Percentiles rank a stretch among this genome's conserved stretches.
phyloP scores from a whole-genome alignment of 2,797 vertebrate species.

The Tenualosa thibaudeaui region DNA sequence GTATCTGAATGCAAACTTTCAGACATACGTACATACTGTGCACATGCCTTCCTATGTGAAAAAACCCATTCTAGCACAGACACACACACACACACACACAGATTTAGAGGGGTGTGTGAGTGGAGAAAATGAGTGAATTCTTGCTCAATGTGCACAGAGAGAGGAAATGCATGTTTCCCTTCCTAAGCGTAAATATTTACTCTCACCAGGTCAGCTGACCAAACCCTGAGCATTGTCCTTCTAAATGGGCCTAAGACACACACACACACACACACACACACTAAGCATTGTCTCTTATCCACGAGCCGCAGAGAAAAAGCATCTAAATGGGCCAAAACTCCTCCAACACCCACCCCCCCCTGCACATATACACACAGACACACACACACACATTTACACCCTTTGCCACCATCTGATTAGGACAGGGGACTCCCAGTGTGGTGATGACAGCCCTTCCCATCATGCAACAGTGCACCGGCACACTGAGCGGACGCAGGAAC shows the following conservation, averaged over 20 bases:
- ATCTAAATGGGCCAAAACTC: slow-evolving; percentile 41
- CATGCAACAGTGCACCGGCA: slow-evolving; percentile 59
- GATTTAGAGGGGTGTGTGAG: slow-evolving; percentile 52
- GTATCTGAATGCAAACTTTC: no score
- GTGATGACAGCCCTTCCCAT: slow-evolving; percentile 77
- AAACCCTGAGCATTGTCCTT: slow-evolving; percentile 55
- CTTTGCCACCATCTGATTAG: slow-evolving; percentile 77
- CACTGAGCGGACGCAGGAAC: slow-evolving; percentile 56
- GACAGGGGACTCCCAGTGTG: slow-evolving; percentile 65
- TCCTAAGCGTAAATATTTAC: slow-evolving; percentile 75
- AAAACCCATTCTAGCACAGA: background rate
- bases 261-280: slow-evolving; percentile 51
- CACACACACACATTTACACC: slow-evolving; percentile 51
- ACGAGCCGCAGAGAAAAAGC: slow-evolving; percentile 53
- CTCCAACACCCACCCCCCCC: slow-evolving; percentile 11
- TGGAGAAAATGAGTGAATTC: slow-evolving; percentile 74
- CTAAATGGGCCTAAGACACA: slow-evolving; percentile 44
- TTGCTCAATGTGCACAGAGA: slow-evolving; percentile 72
- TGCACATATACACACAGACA: slow-evolving; percentile 40
- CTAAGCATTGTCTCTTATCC: slow-evolving; percentile 47
- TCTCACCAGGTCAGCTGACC: slow-evolving; percentile 68
- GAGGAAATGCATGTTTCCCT: slow-evolving; percentile 78
- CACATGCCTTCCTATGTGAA: slow-evolving; percentile 10
- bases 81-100: slow-evolving; percentile 4
- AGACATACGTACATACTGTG: background rate